Percentiles rank a stretch among this genome's conserved stretches.
These are phyloP conservation scores for Xylophagus ater DNA, from an alignment of 2,888 invertebrate species.

Conservation along the genomic window DNA sequence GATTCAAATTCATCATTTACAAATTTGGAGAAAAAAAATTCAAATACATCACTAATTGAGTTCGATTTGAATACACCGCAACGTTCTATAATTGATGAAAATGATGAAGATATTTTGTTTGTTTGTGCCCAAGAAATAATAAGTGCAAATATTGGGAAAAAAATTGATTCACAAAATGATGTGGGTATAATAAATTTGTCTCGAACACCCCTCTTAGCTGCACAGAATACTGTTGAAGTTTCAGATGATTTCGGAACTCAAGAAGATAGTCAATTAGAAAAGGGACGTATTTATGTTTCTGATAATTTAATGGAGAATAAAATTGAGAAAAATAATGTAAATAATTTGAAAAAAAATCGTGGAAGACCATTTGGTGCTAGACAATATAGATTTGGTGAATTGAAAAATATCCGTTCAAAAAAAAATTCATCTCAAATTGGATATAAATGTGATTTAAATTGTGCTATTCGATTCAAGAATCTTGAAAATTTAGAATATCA, in stretches of 20 bases:
- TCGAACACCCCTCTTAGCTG: no score
- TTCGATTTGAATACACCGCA: constrained; percentile 27
- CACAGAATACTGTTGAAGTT: constrained; percentile 19
- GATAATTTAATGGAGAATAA: constrained; percentile 29
- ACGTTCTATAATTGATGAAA: constrained; percentile 18
- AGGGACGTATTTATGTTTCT: constrained; percentile 36
- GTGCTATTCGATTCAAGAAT: constrained; percentile 34
- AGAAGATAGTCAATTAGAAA: constrained; percentile 19
- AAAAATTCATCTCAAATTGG: constrained; percentile 20
- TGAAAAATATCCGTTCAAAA: constrained; percentile 19
- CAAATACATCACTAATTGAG: no score
- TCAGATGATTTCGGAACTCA: constrained; percentile 15
- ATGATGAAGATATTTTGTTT: constrained; percentile 21
- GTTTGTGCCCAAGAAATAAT: constrained; percentile 23
- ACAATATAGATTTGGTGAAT: constrained; percentile 27
- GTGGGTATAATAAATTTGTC: constrained; percentile 9
- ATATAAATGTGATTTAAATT: constrained; percentile 30
- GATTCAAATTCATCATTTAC: constrained; percentile 16
- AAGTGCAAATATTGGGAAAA: constrained; percentile 15
- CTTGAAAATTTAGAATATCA: constrained; percentile 31
- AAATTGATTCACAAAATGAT: constrained; percentile 1
- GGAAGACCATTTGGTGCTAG: constrained; percentile 36
- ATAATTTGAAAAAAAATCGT: constrained; percentile 19
- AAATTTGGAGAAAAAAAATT: constrained; percentile 14
- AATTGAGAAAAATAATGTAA: constrained; percentile 7